Base-by-base conservation (phyloP, 2,797 vertebrate genomes). In the Lepus townsendii region DNA sequence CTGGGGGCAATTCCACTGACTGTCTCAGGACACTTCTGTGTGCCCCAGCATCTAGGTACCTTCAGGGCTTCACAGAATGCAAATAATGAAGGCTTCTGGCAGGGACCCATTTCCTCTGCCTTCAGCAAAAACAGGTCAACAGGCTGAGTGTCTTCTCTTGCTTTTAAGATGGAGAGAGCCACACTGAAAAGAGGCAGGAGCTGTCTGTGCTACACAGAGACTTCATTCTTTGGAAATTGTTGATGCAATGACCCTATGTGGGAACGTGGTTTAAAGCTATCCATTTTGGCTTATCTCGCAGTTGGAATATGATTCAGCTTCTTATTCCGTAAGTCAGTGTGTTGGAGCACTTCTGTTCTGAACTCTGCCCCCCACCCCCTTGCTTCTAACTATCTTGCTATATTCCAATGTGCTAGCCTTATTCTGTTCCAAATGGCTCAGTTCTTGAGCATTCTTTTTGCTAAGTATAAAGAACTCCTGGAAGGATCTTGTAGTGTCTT, bases 391-490 rank as follows among this genome's bases (percentile, higher is more conserved):
- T 54, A n/a, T 42, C 77, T 30, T 27, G 32, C 27, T 47, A 0
- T 19, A 35, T 10, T 54, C 57, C 52, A 22, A 7, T 13, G 0
- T 16, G 26, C 42, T 26, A 4, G 1, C 5, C n/a, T 72, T 77
- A 8, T 1, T 82, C 83, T 76, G 3, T 32, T 69, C 22, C 62
- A n/a, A 22, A 1, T 3, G 20, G 13, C 38, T 26, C 50, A 0
- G 20, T 73, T 78, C 75, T 42, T 30, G 17, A 73, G 2, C 5
- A 0, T 76, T 75, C 30, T 88, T 62, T 80, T 27, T 5, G 5
- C 83, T 91, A 14, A 62, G 22, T 85, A 24, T 73, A 83, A 95
- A 90, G 52, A 88, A 54, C 65, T 69, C 82, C 54, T 93, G 3
- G 65, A 90, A 93, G 38, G 20, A 86, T 76, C 27, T 83, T 62